Percentiles rank a stretch among this genome's conserved stretches.
These are phyloP conservation scores for Blastobasis adustella DNA, from an alignment of 2,888 invertebrate species.

Conservation along the genomic window DNA sequence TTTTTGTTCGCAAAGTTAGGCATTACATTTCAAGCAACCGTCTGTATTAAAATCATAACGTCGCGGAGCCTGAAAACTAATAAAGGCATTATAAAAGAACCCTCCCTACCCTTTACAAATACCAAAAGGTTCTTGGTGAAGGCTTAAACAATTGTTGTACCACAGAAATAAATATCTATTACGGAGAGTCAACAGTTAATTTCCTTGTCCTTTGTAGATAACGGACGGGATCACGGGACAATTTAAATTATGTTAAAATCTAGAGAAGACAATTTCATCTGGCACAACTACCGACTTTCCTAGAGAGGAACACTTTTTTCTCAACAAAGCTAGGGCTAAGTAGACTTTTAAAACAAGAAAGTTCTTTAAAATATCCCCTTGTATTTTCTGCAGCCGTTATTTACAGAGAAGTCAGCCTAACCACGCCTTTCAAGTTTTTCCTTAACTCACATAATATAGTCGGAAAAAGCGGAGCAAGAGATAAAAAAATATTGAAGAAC, in stretches of 20 bases:
- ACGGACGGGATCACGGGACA: slow-evolving; percentile 7
- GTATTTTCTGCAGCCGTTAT: too few relatives aligned
- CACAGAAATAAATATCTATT: slow-evolving; percentile 41
- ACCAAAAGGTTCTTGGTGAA: slow-evolving; percentile 25
- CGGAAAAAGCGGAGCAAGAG: too few relatives aligned
- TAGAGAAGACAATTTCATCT: slow-evolving; percentile 17
- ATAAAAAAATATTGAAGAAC: too few relatives aligned
- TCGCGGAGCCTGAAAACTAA: slow-evolving; percentile 9
- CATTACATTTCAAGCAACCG: too few relatives aligned
- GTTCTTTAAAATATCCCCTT: too few relatives aligned
- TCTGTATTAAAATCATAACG: background rate
- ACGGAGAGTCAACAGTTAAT: slow-evolving; percentile 32
- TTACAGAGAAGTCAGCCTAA: too few relatives aligned
- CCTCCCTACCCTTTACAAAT: slow-evolving; percentile 22
- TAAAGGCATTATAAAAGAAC: slow-evolving; percentile 23
- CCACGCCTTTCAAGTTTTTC: too few relatives aligned
- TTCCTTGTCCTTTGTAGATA: slow-evolving; percentile 24
- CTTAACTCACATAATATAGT: too few relatives aligned
- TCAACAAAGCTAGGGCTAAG: too few relatives aligned
- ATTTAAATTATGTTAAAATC: slow-evolving; percentile 21
- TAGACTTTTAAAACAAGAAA: too few relatives aligned
- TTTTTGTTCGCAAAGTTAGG: too few relatives aligned
- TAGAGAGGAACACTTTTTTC: background rate
- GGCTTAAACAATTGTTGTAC: slow-evolving; percentile 32
- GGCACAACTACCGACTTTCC: slow-evolving; percentile 12